Evolutionary conservation across 2,888 invertebrate species (phyloP).

Genomic region (Unio pictorum): DNA sequence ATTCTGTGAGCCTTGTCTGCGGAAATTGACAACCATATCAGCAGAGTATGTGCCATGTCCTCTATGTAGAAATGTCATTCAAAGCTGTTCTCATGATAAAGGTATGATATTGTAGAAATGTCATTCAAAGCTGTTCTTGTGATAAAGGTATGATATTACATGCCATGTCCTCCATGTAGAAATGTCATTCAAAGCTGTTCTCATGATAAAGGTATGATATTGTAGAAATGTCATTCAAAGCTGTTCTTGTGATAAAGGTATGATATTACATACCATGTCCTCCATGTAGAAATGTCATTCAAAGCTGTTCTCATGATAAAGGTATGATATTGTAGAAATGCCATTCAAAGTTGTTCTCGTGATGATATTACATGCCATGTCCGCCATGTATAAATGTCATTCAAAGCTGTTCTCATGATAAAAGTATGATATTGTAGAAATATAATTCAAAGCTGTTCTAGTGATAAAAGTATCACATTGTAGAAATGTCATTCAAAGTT

Average conservation of each 20-base stretch:
- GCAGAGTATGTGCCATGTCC: slow-evolving; percentile 36
- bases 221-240: slow-evolving; percentile 9
- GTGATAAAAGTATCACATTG: slow-evolving; percentile 29
- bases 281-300: slow-evolving; percentile 32
- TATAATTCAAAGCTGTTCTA: slow-evolving; percentile 23
- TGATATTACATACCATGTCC: slow-evolving; percentile 23
- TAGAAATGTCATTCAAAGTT: slow-evolving; percentile 24
- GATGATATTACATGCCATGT: slow-evolving; percentile 34
- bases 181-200: too few species aligned
- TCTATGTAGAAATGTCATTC: slow-evolving; percentile 33
- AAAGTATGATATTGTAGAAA: slow-evolving; percentile 31
- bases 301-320: slow-evolving; percentile 21
- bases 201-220: too few species aligned
- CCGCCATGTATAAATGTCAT: slow-evolving; percentile 37
- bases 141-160: too few species aligned
- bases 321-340: slow-evolving; percentile 30
- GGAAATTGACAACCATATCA: slow-evolving; percentile 27
- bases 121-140: too few species aligned
- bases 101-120: slow-evolving; percentile 12
- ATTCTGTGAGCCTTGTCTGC: slow-evolving; percentile 49
- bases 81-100: slow-evolving; percentile 21
- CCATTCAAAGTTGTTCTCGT: slow-evolving; percentile 24
- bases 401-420: slow-evolving; percentile 21
- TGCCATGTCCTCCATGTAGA: too few species aligned
- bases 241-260: slow-evolving; percentile 32